Percentiles rank a stretch among this genome's conserved stretches.
Evolutionary conservation across 2,888 invertebrate genomes (phyloP).

Genomic region (Cryptus armator): DNA sequence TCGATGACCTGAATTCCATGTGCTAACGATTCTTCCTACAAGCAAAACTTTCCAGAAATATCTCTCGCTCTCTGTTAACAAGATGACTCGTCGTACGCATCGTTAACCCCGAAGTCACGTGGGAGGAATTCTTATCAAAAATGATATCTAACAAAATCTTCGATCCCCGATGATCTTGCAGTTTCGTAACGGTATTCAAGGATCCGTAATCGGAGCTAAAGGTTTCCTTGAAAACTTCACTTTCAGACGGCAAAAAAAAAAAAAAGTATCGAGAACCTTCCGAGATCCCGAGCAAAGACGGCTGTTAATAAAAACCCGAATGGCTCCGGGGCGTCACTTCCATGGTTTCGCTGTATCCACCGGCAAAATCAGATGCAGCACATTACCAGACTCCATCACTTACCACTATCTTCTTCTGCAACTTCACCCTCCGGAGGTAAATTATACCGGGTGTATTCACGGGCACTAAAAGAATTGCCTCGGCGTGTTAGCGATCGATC

Average conservation of each 20-base stretch:
- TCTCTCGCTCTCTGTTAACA: constrained; percentile 5
- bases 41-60: constrained; percentile 10
- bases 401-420: constrained; percentile 78
- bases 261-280: not conserved
- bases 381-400: constrained; percentile 84
- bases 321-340: constrained; percentile 54
- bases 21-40: not conserved
- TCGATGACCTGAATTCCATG: constrained; percentile 34
- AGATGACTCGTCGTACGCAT: constrained; percentile 23
- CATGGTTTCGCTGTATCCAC: constrained; percentile 52
- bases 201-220: not conserved
- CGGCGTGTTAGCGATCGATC: constrained; percentile 46
- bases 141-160: not conserved
- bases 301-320: constrained; percentile 79
- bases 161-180: not conserved
- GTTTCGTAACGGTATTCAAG: not conserved
- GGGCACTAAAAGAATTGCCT: constrained; percentile 67
- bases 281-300: constrained; percentile 26
- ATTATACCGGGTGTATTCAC: constrained; percentile 68
- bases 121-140: not conserved
- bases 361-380: constrained; percentile 83
- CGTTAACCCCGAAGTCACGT: constrained; percentile 35
- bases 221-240: constrained; percentile 65
- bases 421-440: constrained; percentile 63
- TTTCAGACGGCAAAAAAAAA: constrained; percentile 17